Percentiles rank a stretch among this genome's conserved stretches.
phyloP scores from a whole-genome alignment of 2,113 vertebrate species.

The Platysternon megacephalum region DNA sequence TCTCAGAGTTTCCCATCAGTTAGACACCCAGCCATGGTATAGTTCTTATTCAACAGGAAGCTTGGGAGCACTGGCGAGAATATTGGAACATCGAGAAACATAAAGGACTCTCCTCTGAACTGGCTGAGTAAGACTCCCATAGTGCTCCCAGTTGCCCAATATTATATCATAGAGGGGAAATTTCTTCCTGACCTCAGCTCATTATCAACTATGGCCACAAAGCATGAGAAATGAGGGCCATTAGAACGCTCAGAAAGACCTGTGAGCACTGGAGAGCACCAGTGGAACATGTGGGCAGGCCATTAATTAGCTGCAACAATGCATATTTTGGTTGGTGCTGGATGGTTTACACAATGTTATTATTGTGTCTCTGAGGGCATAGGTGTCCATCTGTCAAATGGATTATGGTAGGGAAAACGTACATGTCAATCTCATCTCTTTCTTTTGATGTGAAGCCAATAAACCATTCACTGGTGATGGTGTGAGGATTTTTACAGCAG shows the following conservation, averaged over 20 bases:
- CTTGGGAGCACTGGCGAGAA: neutral
- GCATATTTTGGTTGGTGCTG: accelerated
- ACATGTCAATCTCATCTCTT: accelerated
- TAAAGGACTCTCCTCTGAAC: neutral
- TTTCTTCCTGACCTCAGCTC: neutral
- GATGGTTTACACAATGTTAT: neutral
- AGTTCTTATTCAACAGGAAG: neutral
- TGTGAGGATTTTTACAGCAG: neutral
- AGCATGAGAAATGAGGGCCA: neutral
- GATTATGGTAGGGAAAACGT: neutral
- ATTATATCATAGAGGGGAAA: neutral
- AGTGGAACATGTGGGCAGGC: neutral
- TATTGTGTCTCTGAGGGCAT: neutral
- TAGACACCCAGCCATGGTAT: neutral
- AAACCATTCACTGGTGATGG: neutral
- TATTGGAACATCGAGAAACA: neutral
- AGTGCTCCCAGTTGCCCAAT: neutral
- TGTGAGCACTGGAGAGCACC: neutral
- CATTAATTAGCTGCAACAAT: neutral
- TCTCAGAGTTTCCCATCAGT: neutral
- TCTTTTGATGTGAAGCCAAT: neutral
- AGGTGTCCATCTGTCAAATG: neutral
- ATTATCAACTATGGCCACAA: neutral
- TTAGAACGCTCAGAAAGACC: neutral
- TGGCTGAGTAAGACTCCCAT: neutral